A percentile compares a stretch with the other conserved stretches of the same genome.
These are phyloP conservation scores for Drosophila trichaetosa DNA, from an alignment of 2,888 invertebrate genomes.

Conservation along the genomic window DNA sequence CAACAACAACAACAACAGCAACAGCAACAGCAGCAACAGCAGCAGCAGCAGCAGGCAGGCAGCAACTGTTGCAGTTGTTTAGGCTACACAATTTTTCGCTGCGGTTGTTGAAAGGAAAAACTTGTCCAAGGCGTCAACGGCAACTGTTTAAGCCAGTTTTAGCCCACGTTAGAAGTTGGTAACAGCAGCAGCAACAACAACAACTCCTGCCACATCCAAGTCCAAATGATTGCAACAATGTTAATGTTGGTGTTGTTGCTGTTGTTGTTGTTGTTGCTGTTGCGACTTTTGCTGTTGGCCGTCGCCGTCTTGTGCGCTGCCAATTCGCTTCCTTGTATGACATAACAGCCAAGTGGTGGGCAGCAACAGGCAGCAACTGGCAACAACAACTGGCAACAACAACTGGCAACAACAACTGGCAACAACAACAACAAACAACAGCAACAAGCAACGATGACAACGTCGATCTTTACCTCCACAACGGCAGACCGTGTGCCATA, in stretches of 20 bases:
- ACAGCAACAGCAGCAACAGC: conserved; percentile 5
- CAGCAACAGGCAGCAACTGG: conserved; percentile 28
- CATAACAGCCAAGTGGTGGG: conserved; percentile 70
- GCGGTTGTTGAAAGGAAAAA: conserved; percentile 70
- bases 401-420: conserved; percentile 13
- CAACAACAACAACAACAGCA: conserved; percentile 24
- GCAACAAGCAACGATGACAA: conserved; percentile 49
- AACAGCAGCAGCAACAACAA: conserved; percentile 29
- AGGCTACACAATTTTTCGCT: conserved; percentile 32
- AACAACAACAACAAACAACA: conserved; percentile 7
- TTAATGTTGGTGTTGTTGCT: conserved; percentile 43
- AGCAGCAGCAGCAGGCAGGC: conserved; percentile 3
- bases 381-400: conserved; percentile 12
- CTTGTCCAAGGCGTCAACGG: conserved; percentile 59
- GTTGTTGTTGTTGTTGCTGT: conserved; percentile 27
- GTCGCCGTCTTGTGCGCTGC: conserved; percentile 46
- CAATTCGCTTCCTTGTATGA: conserved; percentile 81
- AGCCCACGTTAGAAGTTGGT: conserved; percentile 58
- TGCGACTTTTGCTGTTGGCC: conserved; percentile 42
- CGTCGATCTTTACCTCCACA: conserved; percentile 76
- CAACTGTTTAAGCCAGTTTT: conserved; percentile 39
- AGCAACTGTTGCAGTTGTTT: conserved; percentile 39
- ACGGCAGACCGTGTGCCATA: conserved; percentile 67
- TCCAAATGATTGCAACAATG: conserved; percentile 64
- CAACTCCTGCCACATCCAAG: conserved; percentile 58